Evolutionary conservation across 2,113 vertebrate genomes (phyloP), one percentile per base, ranked within the genome.

Genomic region (Platichthys stellatus): DNA sequence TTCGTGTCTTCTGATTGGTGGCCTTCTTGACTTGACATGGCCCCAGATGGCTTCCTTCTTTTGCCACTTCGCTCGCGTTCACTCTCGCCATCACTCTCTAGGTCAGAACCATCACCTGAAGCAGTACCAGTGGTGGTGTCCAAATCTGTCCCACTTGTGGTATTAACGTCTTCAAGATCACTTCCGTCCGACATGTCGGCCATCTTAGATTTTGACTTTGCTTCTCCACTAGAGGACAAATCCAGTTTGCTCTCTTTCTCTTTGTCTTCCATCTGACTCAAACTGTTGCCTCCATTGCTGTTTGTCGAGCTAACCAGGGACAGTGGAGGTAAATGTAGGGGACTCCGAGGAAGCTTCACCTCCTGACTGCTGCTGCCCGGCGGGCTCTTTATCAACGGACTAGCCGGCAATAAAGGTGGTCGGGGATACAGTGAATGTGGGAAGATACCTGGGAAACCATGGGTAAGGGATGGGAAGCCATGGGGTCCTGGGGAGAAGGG

Each of bases 91-190:
- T 99, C 98, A 0, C 92, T 95, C 0, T 99, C 98, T 0, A 98
- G 95, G 89, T 99, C 98, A 72, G 98, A 96, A 28, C 92, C 92
- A 28, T 93, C 92, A 74, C 98, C 98, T 0, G 97, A 99, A 47
- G 96, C 97, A 0, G 97, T 96, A 78, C 98, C 98, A 0, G 98
- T 98, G 69, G 96, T 99, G 63, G 97, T 98, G 88, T 99, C 98
- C 92, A 99, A 93, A 85, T 99, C 98, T 0, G 97, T 99, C 47
- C 98, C 98, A 0, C 97, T 99, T 31, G 98, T 98, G 5, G 97
- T 99, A 81, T 99, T 99, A 83, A 99, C 86, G 0, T 99, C 98
- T 94, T 99, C 98, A n/a, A 99, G 96, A 94, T 99, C 98, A 1
- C 97, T 99, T 69, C 95, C 96, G 0, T 99, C 98, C 0, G 98